Percentiles rank a stretch among this genome's conserved stretches.
Evolutionary conservation across 2,888 invertebrate genomes (phyloP).

Genomic region (Drosophila colorata): DNA sequence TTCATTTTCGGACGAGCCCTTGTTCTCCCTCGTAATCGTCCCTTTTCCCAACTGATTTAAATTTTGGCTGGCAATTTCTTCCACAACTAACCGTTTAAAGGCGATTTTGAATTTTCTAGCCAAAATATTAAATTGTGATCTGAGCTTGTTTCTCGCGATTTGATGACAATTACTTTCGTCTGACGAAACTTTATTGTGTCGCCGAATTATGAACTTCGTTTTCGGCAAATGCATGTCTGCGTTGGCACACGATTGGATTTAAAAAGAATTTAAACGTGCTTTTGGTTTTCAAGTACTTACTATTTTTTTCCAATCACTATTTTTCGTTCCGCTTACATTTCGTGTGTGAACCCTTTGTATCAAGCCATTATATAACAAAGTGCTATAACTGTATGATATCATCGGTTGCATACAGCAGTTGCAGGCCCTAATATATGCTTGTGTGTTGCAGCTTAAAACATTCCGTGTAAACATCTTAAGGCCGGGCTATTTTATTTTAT

Average conservation of each 20-base stretch:
- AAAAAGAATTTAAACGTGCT: not conserved
- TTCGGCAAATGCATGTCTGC: not conserved
- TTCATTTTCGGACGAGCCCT: not conserved
- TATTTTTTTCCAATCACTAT: not conserved
- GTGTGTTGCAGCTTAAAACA: slow-evolving; percentile 42
- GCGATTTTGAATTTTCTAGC: slow-evolving; percentile 12
- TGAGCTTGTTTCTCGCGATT: slow-evolving; percentile 4
- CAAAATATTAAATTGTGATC: slow-evolving; percentile 12
- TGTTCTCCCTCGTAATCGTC: not conserved
- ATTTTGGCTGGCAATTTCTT: not conserved
- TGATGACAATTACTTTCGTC: not conserved
- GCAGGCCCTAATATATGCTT: slow-evolving; percentile 22
- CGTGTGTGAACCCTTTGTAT: slow-evolving; percentile 9
- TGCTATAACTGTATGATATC: slow-evolving; percentile 10
- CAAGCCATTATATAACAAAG: slow-evolving; percentile 19
- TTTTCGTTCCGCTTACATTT: not conserved
- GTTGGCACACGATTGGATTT: not conserved
- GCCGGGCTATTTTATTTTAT: slow-evolving; percentile 8
- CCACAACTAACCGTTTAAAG: slow-evolving; percentile 11
- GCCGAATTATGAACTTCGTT: slow-evolving; percentile 4
- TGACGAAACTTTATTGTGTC: slow-evolving; percentile 1
- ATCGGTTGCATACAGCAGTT: slow-evolving; percentile 28
- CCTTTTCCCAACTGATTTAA: not conserved
- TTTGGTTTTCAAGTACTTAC: slow-evolving; percentile 21
- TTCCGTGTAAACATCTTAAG: slow-evolving; percentile 49